Conservation (phyloP, 2,113 vertebrate genomes). For the Puffinus mauretanicus region DNA sequence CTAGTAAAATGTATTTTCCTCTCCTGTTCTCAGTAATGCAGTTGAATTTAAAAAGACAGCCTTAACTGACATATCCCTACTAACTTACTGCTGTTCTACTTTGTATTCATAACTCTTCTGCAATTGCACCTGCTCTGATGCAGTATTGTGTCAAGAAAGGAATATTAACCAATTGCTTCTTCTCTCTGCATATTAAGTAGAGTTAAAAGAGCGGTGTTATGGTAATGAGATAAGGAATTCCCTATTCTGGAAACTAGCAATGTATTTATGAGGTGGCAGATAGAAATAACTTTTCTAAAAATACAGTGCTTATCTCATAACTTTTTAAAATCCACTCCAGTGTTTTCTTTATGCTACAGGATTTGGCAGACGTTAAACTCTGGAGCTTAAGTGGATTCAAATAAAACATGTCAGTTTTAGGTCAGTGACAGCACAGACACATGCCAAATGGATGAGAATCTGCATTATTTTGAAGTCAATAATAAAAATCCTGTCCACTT, state of each 20-base stretch:
- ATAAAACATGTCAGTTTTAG: background rate
- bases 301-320: background rate
- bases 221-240: background rate
- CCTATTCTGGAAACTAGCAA: background rate
- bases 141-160: slow-evolving; percentile 17
- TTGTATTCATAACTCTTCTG: slow-evolving; percentile 43
- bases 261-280: background rate
- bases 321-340: background rate
- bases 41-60: slow-evolving; percentile 2
- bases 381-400: background rate
- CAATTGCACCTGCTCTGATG: slow-evolving; percentile 18
- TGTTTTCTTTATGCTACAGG: background rate
- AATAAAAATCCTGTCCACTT: background rate
- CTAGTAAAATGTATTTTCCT: background rate
- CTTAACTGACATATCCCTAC: background rate
- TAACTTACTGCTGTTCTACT: background rate
- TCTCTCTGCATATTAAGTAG: background rate
- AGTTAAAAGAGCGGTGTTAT: background rate
- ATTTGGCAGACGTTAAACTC: background rate
- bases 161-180: slow-evolving; percentile 12
- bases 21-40: background rate
- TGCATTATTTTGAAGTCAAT: background rate
- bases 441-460: background rate
- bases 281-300: slow-evolving; percentile 9
- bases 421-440: background rate